Evolutionary conservation across 2,113 vertebrate species (phyloP), one percentile per base, ranked within the genome.

Genomic region (Gambusia holbrooki): DNA sequence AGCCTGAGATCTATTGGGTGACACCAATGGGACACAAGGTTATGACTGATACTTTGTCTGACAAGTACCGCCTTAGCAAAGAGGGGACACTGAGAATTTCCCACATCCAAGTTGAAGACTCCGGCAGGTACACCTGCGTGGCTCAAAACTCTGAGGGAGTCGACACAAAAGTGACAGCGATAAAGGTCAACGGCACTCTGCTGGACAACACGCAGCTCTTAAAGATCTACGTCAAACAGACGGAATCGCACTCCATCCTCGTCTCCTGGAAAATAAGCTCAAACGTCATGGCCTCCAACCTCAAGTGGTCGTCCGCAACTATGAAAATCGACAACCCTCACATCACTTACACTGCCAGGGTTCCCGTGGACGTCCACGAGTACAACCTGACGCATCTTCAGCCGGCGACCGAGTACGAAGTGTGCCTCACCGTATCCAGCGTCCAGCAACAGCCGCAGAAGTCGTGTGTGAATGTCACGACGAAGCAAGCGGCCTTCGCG

Each of bases 261-360:
- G 97, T 99, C 62, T 98, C 97, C 27, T 99, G 98, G 98, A 98
- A 98, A 64, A 95, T 98, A 12, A 97, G 96, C 37, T 96, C 97
- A 69, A 98, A 96, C 0, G 95, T 97, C 72, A 96, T 98, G 97
- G 96, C 95, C 0, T 98, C 98, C 27, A 97, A 99, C 73, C 87
- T 99, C 1, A 99, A 98, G 75, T 99, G 98, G 98, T 98, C 98
- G 0, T 98, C 97, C 0, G 98, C 98, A 89, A 99, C 98, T 0
- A 96, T 99, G 97, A 98, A 98, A 92, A 97, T 99, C 2, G 98
- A 99, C 90, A 99, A 98, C 84, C 97, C 98, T 2, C 97, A 99
- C 80, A 97, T 99, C 37, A 99, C 98, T 0, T 99, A 99, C 82
- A 99, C 97, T 0, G 97, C 97, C 71, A 94, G 96, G 74, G 98